Percentiles rank a stretch among this genome's conserved stretches.
phyloP scores from a whole-genome alignment of 2,888 invertebrate species.

The Fragum whitleyi region DNA sequence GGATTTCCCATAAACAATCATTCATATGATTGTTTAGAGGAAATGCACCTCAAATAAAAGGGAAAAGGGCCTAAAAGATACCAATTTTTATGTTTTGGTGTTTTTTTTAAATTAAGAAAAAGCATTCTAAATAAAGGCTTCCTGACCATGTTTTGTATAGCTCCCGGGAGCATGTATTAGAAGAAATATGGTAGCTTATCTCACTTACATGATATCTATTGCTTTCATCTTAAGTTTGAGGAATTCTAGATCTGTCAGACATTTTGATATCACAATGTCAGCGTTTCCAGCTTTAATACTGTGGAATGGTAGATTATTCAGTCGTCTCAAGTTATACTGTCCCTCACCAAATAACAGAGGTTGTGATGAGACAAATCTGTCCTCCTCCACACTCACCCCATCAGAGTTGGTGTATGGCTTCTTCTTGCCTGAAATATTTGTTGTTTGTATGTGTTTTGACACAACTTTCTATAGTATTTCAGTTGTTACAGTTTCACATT shows the following conservation, averaged over 20 bases:
- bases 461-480: neutral
- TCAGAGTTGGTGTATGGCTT: conserved; percentile 74
- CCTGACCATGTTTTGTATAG: no score
- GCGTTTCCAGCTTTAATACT: conserved; percentile 66
- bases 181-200: neutral
- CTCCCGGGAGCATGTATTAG: no score
- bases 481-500: no score
- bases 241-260: conserved; percentile 79
- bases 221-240: conserved; percentile 16
- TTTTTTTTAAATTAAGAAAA: no score
- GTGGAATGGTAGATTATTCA: conserved; percentile 80
- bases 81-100: no score
- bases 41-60: no score
- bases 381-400: conserved; percentile 64
- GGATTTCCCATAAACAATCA: no score
- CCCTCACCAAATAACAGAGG: conserved; percentile 73
- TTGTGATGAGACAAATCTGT: conserved; percentile 76
- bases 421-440: conserved; percentile 68
- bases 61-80: no score
- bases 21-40: no score
- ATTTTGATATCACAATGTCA: conserved; percentile 73
- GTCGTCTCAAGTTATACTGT: conserved; percentile 76
- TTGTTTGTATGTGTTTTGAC: neutral
- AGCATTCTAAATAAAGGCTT: no score
- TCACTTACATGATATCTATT: conserved; percentile 11